phyloP scores from a whole-genome alignment of 2,797 vertebrate species.

The Alauda arvensis region DNA sequence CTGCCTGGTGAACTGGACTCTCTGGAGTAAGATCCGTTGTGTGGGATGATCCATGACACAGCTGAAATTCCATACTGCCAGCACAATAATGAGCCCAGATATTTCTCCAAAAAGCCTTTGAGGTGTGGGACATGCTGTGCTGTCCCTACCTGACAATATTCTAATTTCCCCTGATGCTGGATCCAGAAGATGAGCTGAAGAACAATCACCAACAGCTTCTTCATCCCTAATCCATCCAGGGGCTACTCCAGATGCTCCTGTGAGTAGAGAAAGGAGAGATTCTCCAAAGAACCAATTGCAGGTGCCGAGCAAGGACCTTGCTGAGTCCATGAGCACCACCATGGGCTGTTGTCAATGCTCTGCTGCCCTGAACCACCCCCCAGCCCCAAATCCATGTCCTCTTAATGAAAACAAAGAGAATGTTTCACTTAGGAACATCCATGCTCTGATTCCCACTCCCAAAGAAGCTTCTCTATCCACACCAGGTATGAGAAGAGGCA shows the following conservation, averaged over 20 bases:
- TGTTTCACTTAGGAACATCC: accelerated
- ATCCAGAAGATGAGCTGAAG: neutral
- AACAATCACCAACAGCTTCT: neutral
- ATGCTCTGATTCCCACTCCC: neutral
- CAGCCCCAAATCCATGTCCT: neutral
- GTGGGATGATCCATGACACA: neutral
- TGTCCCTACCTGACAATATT: neutral
- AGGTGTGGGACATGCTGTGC: neutral
- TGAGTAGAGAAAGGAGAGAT: neutral
- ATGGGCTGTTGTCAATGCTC: neutral
- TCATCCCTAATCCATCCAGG: neutral
- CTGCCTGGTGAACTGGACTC: neutral
- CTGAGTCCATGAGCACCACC: neutral
- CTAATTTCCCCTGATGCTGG: neutral
- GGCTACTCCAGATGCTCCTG: neutral
- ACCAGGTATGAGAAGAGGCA: neutral
- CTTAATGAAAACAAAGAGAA: accelerated
- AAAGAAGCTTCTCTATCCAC: neutral
- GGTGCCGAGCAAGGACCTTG: neutral
- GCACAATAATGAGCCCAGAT: neutral
- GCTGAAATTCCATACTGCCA: neutral
- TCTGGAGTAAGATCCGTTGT: neutral
- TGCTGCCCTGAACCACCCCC: neutral
- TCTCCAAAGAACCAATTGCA: neutral
- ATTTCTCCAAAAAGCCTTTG: neutral